These are phyloP conservation scores for Bagarius yarrelli DNA, from an alignment of 2,113 vertebrate genomes.

Conservation along the genomic window DNA sequence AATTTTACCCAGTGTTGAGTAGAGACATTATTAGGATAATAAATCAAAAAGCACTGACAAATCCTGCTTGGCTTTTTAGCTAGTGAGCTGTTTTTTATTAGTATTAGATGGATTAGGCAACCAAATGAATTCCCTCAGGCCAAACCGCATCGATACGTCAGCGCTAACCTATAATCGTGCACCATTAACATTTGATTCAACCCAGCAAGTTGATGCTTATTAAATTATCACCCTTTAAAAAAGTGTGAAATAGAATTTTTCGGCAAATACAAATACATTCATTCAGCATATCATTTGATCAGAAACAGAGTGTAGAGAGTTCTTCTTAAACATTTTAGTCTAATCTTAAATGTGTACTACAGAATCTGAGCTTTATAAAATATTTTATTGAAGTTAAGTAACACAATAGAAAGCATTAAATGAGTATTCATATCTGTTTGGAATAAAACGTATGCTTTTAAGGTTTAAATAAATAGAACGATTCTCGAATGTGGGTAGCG, in stretches of 20 bases:
- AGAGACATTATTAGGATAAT: slow-evolving; percentile 56
- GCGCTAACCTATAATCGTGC: slow-evolving; percentile 57
- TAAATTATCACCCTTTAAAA: background rate
- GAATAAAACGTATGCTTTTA: background rate
- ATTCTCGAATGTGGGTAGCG: no score
- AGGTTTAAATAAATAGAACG: background rate
- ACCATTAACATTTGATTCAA: background rate
- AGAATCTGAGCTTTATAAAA: no score
- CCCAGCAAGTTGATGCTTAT: background rate
- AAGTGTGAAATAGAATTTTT: background rate
- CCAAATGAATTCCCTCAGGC: slow-evolving; percentile 52
- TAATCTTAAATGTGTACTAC: background rate
- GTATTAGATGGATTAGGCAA: slow-evolving; percentile 48
- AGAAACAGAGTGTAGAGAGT: background rate
- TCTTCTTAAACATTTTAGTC: background rate
- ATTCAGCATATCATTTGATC: background rate
- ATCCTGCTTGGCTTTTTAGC: slow-evolving; percentile 45
- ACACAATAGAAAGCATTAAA: background rate
- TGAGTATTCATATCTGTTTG: background rate
- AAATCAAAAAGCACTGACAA: slow-evolving; percentile 13
- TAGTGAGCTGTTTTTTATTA: slow-evolving; percentile 38
- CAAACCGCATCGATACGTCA: slow-evolving; percentile 63
- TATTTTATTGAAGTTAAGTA: no score
- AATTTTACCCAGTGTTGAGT: slow-evolving; percentile 55
- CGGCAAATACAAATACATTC: background rate